phyloP scores from a whole-genome alignment of 2,113 vertebrate species.

The Mormoops blainvillei region DNA sequence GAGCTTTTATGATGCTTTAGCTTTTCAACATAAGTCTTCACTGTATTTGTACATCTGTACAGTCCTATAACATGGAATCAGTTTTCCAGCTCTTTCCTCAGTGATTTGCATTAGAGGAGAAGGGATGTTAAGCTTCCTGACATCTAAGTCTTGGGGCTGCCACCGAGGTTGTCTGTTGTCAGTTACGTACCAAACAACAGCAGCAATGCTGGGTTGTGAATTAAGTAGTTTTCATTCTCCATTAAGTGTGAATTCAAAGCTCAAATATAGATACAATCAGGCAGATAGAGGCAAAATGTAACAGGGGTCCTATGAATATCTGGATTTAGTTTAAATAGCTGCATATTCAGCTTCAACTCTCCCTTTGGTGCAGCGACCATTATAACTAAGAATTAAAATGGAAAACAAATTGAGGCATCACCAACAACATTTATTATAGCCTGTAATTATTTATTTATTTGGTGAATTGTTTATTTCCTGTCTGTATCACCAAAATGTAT shows the following conservation, averaged over 20 bases:
- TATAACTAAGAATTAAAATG: not conserved
- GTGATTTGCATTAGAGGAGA: not conserved
- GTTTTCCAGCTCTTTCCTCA: not conserved
- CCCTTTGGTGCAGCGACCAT: not conserved
- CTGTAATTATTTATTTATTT: not conserved
- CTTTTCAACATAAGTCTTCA: not conserved
- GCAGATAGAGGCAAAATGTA: not conserved
- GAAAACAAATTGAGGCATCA: not conserved
- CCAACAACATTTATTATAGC: not conserved
- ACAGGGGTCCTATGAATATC: not conserved
- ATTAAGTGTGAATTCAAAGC: constrained; percentile 33
- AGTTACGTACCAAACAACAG: constrained; percentile 49
- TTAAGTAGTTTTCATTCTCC: constrained; percentile 69
- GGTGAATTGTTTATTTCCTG: not conserved
- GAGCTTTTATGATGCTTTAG: not conserved
- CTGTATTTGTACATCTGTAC: not conserved
- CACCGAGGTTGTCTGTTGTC: constrained; percentile 64
- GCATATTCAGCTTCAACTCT: not conserved
- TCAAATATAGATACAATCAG: not conserved
- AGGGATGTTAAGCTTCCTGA: not conserved
- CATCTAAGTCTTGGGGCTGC: constrained; percentile 13
- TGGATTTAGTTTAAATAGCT: not conserved
- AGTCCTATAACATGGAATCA: not conserved
- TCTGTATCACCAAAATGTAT: not conserved
- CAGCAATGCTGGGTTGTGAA: constrained; percentile 54